Conservation (phyloP, 1,140 invertebrate genomes). For the Anagrus nilaparvatae region DNA sequence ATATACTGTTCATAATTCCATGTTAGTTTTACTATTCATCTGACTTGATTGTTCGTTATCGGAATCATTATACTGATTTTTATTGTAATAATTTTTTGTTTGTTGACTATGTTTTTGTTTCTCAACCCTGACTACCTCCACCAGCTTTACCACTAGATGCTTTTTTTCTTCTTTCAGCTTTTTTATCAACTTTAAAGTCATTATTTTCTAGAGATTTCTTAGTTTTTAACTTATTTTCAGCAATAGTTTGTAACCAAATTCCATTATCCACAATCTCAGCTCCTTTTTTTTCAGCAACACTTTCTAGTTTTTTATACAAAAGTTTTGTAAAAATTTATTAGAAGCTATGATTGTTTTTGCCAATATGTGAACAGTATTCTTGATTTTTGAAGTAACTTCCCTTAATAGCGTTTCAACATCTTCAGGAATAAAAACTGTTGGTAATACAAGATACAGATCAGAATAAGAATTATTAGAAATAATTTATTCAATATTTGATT, state of each 20-base stretch:
- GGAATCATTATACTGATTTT: constrained; percentile 49
- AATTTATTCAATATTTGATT: constrained; percentile 77
- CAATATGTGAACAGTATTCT: constrained; percentile 30
- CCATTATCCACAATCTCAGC: constrained; percentile 60
- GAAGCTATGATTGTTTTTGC: constrained; percentile 32
- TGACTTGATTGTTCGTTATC: constrained; percentile 42
- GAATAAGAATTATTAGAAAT: constrained; percentile 62
- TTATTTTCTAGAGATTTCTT: constrained; percentile 31
- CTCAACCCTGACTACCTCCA: constrained; percentile 83
- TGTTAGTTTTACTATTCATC: constrained; percentile 31
- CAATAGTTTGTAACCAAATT: constrained; percentile 39
- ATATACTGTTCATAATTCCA: constrained; percentile 55
- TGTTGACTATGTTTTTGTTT: constrained; percentile 90
- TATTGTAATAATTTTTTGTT: constrained; percentile 62
- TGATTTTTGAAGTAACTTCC: constrained; percentile 46
- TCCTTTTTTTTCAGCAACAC: constrained; percentile 60
- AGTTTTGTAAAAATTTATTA: constrained; percentile 54
- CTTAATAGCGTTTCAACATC: constrained; percentile 67
- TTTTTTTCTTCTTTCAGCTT: constrained; percentile 82
- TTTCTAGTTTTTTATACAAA: constrained; percentile 56
- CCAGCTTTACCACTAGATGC: constrained; percentile 75
- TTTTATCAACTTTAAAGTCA: constrained; percentile 59
- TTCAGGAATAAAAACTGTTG: constrained; percentile 64
- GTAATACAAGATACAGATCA: constrained; percentile 69
- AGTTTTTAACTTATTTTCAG: constrained; percentile 36